These are phyloP conservation scores for Macropus fuliginosus DNA, from an alignment of 2,797 vertebrate genomes.

Conservation along the genomic window DNA sequence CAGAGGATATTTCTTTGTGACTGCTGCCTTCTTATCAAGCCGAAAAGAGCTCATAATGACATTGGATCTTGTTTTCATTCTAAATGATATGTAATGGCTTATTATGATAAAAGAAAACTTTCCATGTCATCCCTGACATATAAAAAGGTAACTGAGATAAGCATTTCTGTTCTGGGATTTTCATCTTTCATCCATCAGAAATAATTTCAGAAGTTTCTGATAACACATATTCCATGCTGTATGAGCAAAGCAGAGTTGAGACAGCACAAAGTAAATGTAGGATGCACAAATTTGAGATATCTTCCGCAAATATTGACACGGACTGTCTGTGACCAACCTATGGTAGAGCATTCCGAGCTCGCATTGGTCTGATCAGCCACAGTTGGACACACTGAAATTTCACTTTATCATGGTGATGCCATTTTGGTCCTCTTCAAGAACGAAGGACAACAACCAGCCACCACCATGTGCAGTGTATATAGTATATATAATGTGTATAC, in stretches of 20 bases:
- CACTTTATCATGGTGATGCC: too few species aligned
- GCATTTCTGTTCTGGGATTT: background rate
- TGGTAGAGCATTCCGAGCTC: too few species aligned
- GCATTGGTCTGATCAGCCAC: too few species aligned
- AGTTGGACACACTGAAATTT: too few species aligned
- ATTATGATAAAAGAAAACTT: constrained; percentile 17
- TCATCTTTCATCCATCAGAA: constrained; percentile 10
- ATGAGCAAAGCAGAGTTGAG: too few species aligned
- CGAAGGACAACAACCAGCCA: too few species aligned
- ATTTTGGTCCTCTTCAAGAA: too few species aligned
- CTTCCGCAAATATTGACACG: too few species aligned
- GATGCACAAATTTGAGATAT: too few species aligned
- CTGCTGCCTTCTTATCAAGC: constrained; percentile 10
- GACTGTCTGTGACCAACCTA: too few species aligned
- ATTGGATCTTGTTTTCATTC: constrained; percentile 37
- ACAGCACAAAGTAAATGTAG: too few species aligned
- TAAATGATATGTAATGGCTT: constrained; percentile 7
- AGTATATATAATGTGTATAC: background rate
- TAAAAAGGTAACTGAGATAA: constrained; percentile 39
- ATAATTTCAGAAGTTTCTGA: constrained; percentile 4
- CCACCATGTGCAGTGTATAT: background rate
- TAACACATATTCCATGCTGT: background rate
- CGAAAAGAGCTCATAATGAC: constrained; percentile 22
- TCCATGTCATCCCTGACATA: constrained; percentile 2
- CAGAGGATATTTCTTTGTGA: background rate